Evolutionary conservation across 2,797 vertebrate genomes (phyloP), one percentile per base, ranked within the genome.

Genomic region (Craterocephalus amniculus): DNA sequence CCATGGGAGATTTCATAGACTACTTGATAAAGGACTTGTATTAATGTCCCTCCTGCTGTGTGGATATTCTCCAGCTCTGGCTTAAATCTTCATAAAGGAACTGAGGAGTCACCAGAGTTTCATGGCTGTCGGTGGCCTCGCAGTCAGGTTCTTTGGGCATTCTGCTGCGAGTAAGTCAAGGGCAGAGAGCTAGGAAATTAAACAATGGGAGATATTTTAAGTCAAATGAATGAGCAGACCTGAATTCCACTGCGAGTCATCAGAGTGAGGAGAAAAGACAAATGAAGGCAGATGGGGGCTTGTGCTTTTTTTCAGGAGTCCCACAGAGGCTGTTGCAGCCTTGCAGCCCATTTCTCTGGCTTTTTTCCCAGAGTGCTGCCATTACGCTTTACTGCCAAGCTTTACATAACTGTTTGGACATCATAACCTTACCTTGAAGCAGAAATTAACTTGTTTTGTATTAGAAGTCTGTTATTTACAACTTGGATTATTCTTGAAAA

Each of bases 211-310:
- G 78, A 77, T 74, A 34, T 80, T 76, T 78, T 45, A 13, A 74
- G 59, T 76, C 49, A 45, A 71, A 85, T 72, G 85, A 87, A 79
- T 22, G 64, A 85, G 62, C 63, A 43, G 27, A 7, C 54, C 58
- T 65, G 55, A 73, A 72, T 72, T 78, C 66, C 49, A 54, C 63
- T 59, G 75, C 62, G 79, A 80, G 80, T 48, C 60, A 58, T 48
- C 1, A 26, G 76, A 40, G 72, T 80, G 74, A 27, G 34, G 60
- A 83, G 76, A 54, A 55, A 72, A 76, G 67, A 84, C 64, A 79
- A 82, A 83, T 80, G 32, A 69, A 78, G 60, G 79, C 76, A 73
- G 83, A 83, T 79, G 82, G 84, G 62, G 79, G 70, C 59, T 80
- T 43, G 60, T 57, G 52, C 45, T 63, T 70, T 63, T 70, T 38